Evolutionary conservation across 2,888 invertebrate species (phyloP).

Genomic region (Oligia strigilis): DNA sequence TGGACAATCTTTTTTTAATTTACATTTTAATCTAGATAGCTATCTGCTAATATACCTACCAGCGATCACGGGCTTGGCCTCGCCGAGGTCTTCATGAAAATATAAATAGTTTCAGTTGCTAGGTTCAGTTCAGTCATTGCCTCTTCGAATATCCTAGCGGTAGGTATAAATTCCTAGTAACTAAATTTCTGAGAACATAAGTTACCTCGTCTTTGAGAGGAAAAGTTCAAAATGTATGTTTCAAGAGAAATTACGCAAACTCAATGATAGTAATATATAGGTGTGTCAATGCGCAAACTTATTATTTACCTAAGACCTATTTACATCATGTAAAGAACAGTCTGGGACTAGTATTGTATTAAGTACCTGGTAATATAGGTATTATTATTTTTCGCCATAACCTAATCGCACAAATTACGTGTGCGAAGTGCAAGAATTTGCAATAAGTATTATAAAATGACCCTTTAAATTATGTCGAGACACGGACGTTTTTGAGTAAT

Average conservation of each 20-base stretch:
- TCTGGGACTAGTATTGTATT: not conserved
- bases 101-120: not conserved
- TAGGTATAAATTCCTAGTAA: not conserved
- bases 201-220: not conserved
- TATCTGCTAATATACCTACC: not conserved
- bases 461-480: conserved; percentile 9
- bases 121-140: not conserved
- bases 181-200: not conserved
- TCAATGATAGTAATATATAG: too few relatives aligned
- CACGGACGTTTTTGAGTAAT: conserved; percentile 31
- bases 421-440: conserved; percentile 4
- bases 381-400: not conserved
- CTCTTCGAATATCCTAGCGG: not conserved
- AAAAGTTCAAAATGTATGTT: not conserved
- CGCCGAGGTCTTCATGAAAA: not conserved
- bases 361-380: not conserved
- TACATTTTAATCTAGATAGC: not conserved
- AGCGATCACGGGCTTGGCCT: not conserved
- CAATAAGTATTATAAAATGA: conserved; percentile 13
- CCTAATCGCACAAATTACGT: conserved; percentile 8
- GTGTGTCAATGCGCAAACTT: too few relatives aligned
- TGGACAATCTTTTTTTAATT: not conserved
- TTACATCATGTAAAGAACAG: not conserved
- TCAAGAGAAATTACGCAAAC: conserved; percentile 1
- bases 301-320: not conserved